Evolutionary conservation across 2,797 vertebrate species (phyloP).

Genomic region (Phoeniculus purpureus): DNA sequence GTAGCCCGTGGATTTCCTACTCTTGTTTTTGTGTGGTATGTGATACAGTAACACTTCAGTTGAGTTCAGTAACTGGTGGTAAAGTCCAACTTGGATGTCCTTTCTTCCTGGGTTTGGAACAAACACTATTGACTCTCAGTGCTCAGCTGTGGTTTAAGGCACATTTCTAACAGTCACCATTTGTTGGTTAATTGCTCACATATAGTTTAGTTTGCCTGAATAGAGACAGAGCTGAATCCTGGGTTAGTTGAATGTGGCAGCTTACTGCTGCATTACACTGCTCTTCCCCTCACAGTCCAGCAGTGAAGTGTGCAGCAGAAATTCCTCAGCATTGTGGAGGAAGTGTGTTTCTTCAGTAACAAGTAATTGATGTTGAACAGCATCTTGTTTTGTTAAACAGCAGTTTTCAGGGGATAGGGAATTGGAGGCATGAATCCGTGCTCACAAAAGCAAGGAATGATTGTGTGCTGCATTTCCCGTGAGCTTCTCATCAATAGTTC

Average conservation of each 20-base stretch:
- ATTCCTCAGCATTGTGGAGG: neutral
- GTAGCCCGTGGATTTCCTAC: constrained; percentile 27
- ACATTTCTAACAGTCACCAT: constrained; percentile 19
- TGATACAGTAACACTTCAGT: neutral
- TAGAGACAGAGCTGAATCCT: constrained; percentile 25
- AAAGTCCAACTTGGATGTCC: neutral
- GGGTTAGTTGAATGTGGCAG: constrained; percentile 26
- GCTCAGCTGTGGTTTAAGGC: constrained; percentile 47
- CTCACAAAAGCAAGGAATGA: neutral
- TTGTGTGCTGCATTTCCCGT: neutral
- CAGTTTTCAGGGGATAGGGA: neutral
- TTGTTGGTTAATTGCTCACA: constrained; percentile 40
- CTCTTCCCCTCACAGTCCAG: neutral
- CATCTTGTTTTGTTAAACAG: neutral
- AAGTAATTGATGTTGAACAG: neutral
- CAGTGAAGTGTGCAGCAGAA: neutral
- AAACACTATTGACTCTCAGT: neutral
- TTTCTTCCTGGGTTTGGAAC: constrained; percentile 21
- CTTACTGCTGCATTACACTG: constrained; percentile 7
- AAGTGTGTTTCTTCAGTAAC: neutral
- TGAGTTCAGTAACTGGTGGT: neutral
- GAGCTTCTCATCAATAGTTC: neutral
- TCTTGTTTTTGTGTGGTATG: neutral
- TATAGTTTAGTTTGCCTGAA: neutral
- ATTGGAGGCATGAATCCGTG: neutral